These are phyloP conservation scores for Amphipoea lucens DNA, from an alignment of 2,888 invertebrate species.

Conservation along the genomic window DNA sequence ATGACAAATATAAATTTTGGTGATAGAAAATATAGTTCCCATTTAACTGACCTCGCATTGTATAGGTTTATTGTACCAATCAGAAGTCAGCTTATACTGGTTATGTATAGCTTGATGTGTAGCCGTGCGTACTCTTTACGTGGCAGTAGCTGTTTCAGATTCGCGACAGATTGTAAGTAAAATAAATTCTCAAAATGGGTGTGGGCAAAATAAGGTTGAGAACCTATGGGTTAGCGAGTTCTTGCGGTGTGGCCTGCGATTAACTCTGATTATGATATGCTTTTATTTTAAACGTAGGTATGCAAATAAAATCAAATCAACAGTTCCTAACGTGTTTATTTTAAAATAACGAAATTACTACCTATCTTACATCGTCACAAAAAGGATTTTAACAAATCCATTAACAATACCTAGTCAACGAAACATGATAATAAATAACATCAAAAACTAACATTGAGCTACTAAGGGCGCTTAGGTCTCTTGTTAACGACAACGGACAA, in stretches of 20 bases:
- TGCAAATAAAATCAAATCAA: constrained; percentile 26
- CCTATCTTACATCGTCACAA: constrained; percentile 25
- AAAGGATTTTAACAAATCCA: constrained; percentile 47
- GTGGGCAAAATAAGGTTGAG: too few relatives aligned
- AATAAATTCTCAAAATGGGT: too few relatives aligned
- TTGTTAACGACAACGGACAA: too few relatives aligned
- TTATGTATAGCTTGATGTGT: too few relatives aligned
- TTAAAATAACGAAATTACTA: constrained; percentile 36
- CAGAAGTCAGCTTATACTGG: too few relatives aligned
- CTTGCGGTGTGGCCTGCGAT: background rate
- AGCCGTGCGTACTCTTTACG: too few relatives aligned
- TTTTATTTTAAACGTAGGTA: background rate
- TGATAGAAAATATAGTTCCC: too few relatives aligned
- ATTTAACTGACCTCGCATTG: too few relatives aligned
- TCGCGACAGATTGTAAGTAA: too few relatives aligned
- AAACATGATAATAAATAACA: constrained; percentile 51
- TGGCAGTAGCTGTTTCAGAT: too few relatives aligned
- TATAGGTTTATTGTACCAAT: too few relatives aligned
- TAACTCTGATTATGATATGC: background rate
- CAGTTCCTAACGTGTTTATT: constrained; percentile 43
- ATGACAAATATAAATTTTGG: too few relatives aligned
- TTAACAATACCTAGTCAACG: constrained; percentile 28
- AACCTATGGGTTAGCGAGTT: background rate
- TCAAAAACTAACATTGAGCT: constrained; percentile 13
- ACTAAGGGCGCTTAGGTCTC: background rate